Evolutionary conservation across 2,797 vertebrate species (phyloP).

Genomic region (Huso huso): DNA sequence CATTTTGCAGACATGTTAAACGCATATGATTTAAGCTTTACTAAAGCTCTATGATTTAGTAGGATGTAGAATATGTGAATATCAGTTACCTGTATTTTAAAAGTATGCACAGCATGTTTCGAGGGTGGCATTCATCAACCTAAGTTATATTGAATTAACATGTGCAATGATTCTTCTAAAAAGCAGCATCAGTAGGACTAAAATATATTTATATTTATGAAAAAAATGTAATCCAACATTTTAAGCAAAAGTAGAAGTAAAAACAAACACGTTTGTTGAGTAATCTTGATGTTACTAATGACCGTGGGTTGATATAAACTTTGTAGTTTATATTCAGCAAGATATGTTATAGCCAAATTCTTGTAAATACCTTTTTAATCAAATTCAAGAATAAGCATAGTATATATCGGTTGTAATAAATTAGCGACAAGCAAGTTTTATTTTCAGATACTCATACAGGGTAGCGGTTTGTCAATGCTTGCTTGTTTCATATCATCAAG

Average conservation of each 20-base stretch:
- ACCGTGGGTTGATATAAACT: slow-evolving; percentile 18
- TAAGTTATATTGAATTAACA: slow-evolving; percentile 45
- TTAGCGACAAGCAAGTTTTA: too few species aligned
- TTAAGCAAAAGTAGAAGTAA: slow-evolving; percentile 28
- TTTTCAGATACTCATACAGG: too few species aligned
- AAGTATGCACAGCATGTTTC: slow-evolving; percentile 60
- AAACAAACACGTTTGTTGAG: slow-evolving; percentile 25
- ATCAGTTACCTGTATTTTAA: slow-evolving; percentile 41
- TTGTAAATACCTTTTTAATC: too few species aligned
- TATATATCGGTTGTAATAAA: too few species aligned
- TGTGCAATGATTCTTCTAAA: slow-evolving; percentile 24
- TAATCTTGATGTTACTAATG: slow-evolving; percentile 16
- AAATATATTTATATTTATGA: slow-evolving; percentile 60
- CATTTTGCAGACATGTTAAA: slow-evolving; percentile 31
- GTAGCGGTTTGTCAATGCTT: too few species aligned
- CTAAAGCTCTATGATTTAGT: slow-evolving; percentile 45
- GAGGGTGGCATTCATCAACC: slow-evolving; percentile 61
- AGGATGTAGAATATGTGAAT: slow-evolving; percentile 41
- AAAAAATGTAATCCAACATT: slow-evolving; percentile 42
- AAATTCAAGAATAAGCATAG: too few species aligned
- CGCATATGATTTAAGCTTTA: slow-evolving; percentile 40
- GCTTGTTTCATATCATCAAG: too few species aligned
- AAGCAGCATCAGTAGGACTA: slow-evolving; percentile 47
- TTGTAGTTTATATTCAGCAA: slow-evolving; percentile 27
- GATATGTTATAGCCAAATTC: slow-evolving; percentile 39